Base-by-base conservation (phyloP, 2,888 invertebrate genomes). In the Diachrysia chrysitis region DNA sequence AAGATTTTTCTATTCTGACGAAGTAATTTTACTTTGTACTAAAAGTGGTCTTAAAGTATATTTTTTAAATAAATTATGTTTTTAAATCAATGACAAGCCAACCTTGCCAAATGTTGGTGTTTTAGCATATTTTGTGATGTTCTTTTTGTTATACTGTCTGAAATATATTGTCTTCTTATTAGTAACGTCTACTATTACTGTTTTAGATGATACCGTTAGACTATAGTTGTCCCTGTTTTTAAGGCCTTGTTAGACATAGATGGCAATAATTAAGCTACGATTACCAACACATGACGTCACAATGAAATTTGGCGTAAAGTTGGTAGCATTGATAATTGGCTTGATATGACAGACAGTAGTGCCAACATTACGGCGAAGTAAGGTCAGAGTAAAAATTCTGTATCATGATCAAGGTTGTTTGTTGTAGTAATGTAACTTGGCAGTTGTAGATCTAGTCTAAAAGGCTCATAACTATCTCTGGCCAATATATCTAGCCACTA, bases 111-210 rank as follows among this genome's bases (percentile, higher is more conserved):
- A 81, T 81, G 77, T 66, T 83, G 79, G 78, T 80, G 78, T 83
- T 83, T 85, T 86, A 85, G 87, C 83, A 77, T 79, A 71, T 84
- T 90, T 90, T 92, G 89, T 86, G 79, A 87, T 92, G 92, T 90
- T 91, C 90, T 90, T 91, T 90, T 90, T 88, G 85, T 72, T 83
- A 53, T 71, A 46, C 64, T 65, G n/a, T 42, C 62, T 67, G 37
- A 71, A 79, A 78, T 59, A 48, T 68, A 69, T 69, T 67, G 48
- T 58, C 63, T 17, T 58, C 57, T 55, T 61, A 64, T 62, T 42
- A n/a, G 5, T 42, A 42, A 42, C n/a, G 37, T 14, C 37, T 37
- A 37, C 37, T 37, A 2, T 48, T 19, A 19, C 48, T 51, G 48
- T 21, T 42, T 14, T 21, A 51, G 32, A 21, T 51, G 21, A 51